Conservation (phyloP, 1,140 invertebrate species). For the Drosophila simulans region DNA sequence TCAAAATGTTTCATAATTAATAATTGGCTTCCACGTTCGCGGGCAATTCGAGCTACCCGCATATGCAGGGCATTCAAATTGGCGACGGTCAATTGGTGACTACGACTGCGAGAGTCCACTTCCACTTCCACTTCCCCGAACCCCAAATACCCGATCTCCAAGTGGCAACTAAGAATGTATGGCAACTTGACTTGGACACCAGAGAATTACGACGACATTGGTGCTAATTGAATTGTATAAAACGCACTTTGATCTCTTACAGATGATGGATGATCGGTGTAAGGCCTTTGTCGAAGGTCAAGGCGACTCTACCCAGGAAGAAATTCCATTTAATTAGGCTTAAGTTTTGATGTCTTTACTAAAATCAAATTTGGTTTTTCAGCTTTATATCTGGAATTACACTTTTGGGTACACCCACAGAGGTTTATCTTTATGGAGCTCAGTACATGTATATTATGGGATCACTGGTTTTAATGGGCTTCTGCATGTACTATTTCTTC, state of each 20-base stretch:
- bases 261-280: constrained; percentile 15
- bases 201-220: constrained; percentile 29
- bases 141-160: background rate
- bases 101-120: constrained; percentile 2
- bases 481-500: constrained; percentile 89
- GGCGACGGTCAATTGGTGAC: constrained; percentile 33
- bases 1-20: constrained; percentile 66
- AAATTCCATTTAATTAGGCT: background rate
- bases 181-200: constrained; percentile 1
- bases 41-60: constrained; percentile 27
- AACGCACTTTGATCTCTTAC: constrained; percentile 73
- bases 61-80: constrained; percentile 47
- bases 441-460: constrained; percentile 88
- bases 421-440: constrained; percentile 92
- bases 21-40: constrained; percentile 42
- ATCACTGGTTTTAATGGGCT: constrained; percentile 87
- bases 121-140: background rate
- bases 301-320: constrained; percentile 23
- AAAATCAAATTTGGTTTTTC: background rate
- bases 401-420: constrained; percentile 90
- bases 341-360: background rate
- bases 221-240: constrained; percentile 76
- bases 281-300: constrained; percentile 49
- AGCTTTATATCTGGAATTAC: constrained; percentile 89
- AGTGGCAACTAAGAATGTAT: background rate